phyloP scores from a whole-genome alignment of 2,113 vertebrate genomes.

The Mus spicilegus region DNA sequence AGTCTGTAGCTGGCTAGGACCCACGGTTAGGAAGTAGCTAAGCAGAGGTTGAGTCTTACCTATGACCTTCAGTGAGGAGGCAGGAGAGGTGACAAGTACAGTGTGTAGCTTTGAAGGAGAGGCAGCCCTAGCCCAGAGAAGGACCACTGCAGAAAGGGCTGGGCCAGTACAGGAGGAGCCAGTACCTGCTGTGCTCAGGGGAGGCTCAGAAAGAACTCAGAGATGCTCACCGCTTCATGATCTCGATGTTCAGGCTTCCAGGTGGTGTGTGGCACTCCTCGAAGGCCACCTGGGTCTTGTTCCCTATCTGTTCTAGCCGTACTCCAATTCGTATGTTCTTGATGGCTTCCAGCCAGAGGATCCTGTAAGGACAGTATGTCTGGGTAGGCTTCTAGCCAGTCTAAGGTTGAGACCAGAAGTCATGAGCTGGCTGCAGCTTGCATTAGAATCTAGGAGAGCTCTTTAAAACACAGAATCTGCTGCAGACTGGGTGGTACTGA shows the following conservation, averaged over 20 bases:
- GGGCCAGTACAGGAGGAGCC: not conserved
- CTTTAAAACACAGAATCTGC: not conserved
- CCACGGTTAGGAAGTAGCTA: not conserved
- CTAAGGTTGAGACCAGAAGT: not conserved
- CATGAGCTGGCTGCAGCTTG: not conserved
- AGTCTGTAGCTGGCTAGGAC: not conserved
- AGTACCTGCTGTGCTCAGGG: not conserved
- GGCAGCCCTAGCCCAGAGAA: not conserved
- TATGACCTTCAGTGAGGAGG: not conserved
- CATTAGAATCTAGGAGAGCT: not conserved
- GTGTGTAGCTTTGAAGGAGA: not conserved
- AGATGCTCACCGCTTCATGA: slow-evolving; percentile 51
- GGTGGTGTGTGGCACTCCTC: slow-evolving; percentile 43
- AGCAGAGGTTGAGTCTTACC: not conserved
- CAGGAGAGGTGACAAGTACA: not conserved
- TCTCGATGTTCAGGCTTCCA: slow-evolving; percentile 8
- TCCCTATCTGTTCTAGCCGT: not conserved
- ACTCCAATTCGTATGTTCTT: slow-evolving; percentile 62
- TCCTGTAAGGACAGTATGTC: not conserved
- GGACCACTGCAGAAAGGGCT: not conserved
- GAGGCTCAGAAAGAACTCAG: not conserved
- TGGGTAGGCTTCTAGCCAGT: not conserved
- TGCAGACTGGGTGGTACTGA: not conserved
- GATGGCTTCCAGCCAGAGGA: slow-evolving; percentile 6
- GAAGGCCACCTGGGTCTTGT: not conserved